A percentile compares a stretch with the other conserved stretches of the same genome.
Conservation (phyloP, 2,797 vertebrate species). For the Cuniculus paca region DNA sequence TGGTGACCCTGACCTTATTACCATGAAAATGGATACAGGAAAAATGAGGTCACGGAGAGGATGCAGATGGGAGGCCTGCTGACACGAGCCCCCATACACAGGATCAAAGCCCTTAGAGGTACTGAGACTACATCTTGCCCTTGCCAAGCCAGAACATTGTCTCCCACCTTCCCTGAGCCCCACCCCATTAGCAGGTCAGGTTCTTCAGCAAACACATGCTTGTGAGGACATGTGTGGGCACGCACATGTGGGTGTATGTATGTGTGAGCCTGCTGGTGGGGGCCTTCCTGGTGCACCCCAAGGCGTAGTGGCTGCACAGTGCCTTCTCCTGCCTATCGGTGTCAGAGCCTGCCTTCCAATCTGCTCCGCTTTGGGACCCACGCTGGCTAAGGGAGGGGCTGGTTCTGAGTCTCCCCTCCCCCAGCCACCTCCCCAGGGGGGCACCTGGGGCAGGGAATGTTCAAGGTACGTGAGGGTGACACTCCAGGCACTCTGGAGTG, state of each 20-base stretch:
- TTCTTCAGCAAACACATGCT: conserved; percentile 76
- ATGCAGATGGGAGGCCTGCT: not conserved
- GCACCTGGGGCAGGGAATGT: not conserved
- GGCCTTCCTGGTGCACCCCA: not conserved
- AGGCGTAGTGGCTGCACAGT: not conserved
- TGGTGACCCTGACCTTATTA: conserved; percentile 63
- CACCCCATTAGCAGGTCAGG: conserved; percentile 81
- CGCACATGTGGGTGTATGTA: conserved; percentile 44
- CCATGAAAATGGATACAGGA: conserved; percentile 21
- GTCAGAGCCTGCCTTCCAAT: not conserved
- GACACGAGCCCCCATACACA: not conserved
- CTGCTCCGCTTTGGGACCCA: not conserved
- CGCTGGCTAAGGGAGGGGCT: not conserved
- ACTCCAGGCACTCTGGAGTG: not conserved
- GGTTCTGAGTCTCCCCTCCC: not conserved
- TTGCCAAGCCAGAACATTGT: not conserved
- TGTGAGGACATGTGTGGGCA: conserved; percentile 54
- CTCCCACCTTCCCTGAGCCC: conserved; percentile 54
- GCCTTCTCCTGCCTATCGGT: not conserved
- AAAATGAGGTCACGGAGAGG: conserved; percentile 39
- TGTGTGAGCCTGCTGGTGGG: conserved; percentile 5
- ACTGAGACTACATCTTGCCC: not conserved
- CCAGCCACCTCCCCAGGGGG: conserved; percentile 17
- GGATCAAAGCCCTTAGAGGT: conserved; percentile 1
- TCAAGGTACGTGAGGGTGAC: not conserved